Base-by-base conservation (phyloP, 2,113 vertebrate species). In the Tychaedon coryphoeus region DNA sequence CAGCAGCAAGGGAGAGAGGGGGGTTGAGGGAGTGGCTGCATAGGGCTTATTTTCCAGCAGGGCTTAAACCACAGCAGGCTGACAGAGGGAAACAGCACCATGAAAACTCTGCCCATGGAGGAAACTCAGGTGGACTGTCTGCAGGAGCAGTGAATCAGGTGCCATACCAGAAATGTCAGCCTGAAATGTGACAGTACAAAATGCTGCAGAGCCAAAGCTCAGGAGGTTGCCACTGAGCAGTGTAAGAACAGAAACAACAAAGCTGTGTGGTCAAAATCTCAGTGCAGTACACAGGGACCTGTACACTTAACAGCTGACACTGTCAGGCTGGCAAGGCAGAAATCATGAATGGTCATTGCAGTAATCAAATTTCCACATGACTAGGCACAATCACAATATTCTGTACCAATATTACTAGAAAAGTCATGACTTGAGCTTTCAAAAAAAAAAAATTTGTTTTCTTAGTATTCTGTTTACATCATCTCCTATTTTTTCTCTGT, bases 161-260 rank as follows among this genome's bases (percentile, higher is more conserved):
- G 33, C 23, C 14, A 8, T 36, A 50, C 29, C 36, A 71, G 43
- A 84, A 92, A 81, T 62, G 79, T 88, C 94, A 88, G 17, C 50
- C 61, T 91, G 56, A 74, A 95, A 75, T 71, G 67, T 77, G 78
- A 72, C 31, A 33, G 40, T 64, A 61, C 66, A 70, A 86, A 95
- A 67, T 34, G 18, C 25, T 60, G 40, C 58, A 78, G 60, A 71
- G 43, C 9, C 61, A 81, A 64, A 91, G 56, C 80, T 91, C 84
- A n/a, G 77, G 61, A 87, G 53, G 25, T 38, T 89, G 50, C 31
- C 4, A 4, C 4, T 53, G 48, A 89, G 29, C 45, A 48, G 23
- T 25, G 9, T 67, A 75, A 89, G 45, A 92, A 16, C 24, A 70
- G 34, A n/a, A 77, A 31, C 45, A 75, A 23, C n/a, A 92, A 57